Evolutionary conservation across 2,797 vertebrate species (phyloP).

Genomic region (Botia kubotai): DNA sequence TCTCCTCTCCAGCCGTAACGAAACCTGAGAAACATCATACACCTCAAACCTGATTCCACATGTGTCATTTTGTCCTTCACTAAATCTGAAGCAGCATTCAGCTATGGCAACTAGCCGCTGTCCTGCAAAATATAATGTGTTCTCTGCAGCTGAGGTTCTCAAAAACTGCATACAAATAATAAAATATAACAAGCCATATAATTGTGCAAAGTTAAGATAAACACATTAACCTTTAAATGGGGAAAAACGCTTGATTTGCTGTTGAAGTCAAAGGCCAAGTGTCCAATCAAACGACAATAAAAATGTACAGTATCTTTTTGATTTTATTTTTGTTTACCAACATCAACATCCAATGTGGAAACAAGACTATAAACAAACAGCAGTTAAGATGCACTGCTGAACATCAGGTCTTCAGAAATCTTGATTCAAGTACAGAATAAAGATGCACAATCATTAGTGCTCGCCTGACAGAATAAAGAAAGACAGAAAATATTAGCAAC

Average conservation of each 20-base stretch:
- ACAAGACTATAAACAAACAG: too few species aligned
- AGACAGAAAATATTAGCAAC: background rate
- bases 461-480: background rate
- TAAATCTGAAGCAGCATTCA: background rate
- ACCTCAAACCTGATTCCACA: background rate
- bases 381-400: too few species aligned
- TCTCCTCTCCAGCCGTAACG: slow-evolving; percentile 87
- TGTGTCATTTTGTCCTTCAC: background rate
- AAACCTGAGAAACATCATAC: slow-evolving; percentile 74
- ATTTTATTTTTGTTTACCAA: too few species aligned
- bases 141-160: background rate
- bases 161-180: background rate
- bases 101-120: background rate
- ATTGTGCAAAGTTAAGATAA: too few species aligned
- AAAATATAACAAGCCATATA: background rate
- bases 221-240: too few species aligned
- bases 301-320: too few species aligned
- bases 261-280: too few species aligned
- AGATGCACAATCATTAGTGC: background rate
- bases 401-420: background rate
- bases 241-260: too few species aligned
- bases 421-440: background rate
- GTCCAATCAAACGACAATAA: too few species aligned
- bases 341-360: too few species aligned
- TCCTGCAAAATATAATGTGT: background rate